Evolutionary conservation across 2,888 invertebrate species (phyloP), one percentile per base, ranked within the genome.

Genomic region (Cantharis flavilabris): DNA sequence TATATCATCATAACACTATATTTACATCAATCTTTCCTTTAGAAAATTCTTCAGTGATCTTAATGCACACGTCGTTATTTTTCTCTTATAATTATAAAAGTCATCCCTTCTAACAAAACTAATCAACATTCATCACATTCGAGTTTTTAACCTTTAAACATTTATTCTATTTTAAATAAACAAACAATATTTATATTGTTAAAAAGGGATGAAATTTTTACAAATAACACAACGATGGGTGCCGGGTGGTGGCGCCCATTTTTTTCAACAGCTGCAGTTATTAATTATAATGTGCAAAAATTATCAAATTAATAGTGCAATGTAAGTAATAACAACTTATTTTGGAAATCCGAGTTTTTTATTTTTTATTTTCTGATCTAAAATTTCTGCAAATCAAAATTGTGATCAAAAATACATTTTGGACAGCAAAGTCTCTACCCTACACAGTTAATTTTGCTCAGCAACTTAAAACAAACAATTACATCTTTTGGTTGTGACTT

Each of bases 1-100:
- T 88, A 88, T 87, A 87, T 88, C 86, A 85, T 87, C 87, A 87
- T 88, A 88, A 88, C 87, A 88, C 88, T 88, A 88, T 88, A 88
- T 88, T 85, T 88, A 88, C 88, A 88, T 86, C 87, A 86, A 87
- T 85, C 87, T 85, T 83, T 83, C 83, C 81, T 82, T 82, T 84
- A 86, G 84, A 85, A 86, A 85, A 84, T 83, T 75, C 84, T 79
- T 83, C 84, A 84, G 83, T 84, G 83, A 84, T 84, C 81, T 80
- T 77, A 71, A 75, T 82, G 83, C 83, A 81, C 84, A 84, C 83
- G 83, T 82, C 69, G 79, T 81, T 20, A 76, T 76, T 76, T 65
- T 70, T 62, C 33, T 70, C 71, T 65, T 72, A 78, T 79, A 76
- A 76, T 77, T 76, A 69, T 62, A 79, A 80, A 80, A 75, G 79